phyloP scores from a whole-genome alignment of 2,113 vertebrate genomes.

The Catharus bicknelli region DNA sequence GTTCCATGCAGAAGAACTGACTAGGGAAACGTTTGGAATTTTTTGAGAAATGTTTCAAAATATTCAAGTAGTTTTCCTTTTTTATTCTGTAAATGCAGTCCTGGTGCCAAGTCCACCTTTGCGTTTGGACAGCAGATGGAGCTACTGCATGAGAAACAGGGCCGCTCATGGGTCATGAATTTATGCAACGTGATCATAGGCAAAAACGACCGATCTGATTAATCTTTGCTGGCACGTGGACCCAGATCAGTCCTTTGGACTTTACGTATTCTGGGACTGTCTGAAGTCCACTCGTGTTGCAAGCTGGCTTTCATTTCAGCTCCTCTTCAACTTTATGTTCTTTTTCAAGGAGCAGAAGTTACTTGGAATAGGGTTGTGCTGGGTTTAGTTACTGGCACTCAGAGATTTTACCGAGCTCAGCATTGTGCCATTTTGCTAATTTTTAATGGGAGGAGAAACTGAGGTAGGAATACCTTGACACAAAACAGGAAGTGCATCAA shows the following conservation, averaged over 20 bases:
- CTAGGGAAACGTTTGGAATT: not conserved
- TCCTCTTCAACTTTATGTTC: not conserved
- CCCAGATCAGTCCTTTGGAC: not conserved
- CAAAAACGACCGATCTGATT: not conserved
- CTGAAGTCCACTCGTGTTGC: not conserved
- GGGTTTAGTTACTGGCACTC: not conserved
- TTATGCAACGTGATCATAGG: rapidly evolving
- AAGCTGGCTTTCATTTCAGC: not conserved
- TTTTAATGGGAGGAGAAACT: not conserved
- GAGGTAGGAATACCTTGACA: not conserved
- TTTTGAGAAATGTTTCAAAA: not conserved
- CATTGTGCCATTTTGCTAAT: not conserved
- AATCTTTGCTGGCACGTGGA: not conserved
- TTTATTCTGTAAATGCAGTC: not conserved
- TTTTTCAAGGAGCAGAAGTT: not conserved
- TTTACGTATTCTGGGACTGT: not conserved
- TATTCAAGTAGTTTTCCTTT: not conserved
- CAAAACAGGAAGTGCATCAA: not conserved
- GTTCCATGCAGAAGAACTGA: not conserved
- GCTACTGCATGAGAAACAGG: constrained; percentile 12
- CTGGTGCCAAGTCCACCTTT: not conserved
- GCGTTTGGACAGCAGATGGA: constrained; percentile 47
- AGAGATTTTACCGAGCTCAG: not conserved
- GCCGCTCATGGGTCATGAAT: not conserved
- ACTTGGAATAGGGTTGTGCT: not conserved